Conservation (phyloP, 2,113 vertebrate genomes). For the Danionella cerebrum region DNA sequence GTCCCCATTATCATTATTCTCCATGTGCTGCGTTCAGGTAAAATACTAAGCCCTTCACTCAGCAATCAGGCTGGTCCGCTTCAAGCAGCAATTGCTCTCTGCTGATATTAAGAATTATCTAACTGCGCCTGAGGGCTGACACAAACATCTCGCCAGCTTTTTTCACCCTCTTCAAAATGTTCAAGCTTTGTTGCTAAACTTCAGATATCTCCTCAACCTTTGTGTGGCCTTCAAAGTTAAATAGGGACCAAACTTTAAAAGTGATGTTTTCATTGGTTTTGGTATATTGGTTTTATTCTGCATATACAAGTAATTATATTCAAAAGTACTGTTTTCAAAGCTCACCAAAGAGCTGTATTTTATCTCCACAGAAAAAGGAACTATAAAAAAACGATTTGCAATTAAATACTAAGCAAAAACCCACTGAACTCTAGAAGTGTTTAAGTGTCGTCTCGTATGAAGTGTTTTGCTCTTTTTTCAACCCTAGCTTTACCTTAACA, state of each 20-base stretch:
- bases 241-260: background rate
- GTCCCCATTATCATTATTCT: conserved; percentile 5
- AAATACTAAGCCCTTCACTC: conserved; percentile 1
- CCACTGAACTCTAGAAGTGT: too few relatives aligned
- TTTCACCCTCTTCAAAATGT: background rate
- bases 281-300: background rate
- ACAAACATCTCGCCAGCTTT: background rate
- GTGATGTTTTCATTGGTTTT: background rate
- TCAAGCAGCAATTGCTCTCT: conserved; percentile 9
- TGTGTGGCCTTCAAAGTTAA: background rate
- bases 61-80: conserved; percentile 18
- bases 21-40: conserved; percentile 11
- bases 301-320: background rate
- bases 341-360: too few relatives aligned
- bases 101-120: conserved; percentile 14
- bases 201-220: background rate
- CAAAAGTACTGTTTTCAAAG: too few relatives aligned
- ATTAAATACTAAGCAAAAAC: too few relatives aligned
- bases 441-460: too few relatives aligned
- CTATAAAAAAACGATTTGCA: too few relatives aligned
- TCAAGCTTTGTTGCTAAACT: background rate
- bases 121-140: background rate
- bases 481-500: too few relatives aligned
- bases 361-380: too few relatives aligned
- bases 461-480: too few relatives aligned